Base-by-base conservation (phyloP, 2,113 vertebrate genomes). In the Syngnathoides biaculeatus region DNA sequence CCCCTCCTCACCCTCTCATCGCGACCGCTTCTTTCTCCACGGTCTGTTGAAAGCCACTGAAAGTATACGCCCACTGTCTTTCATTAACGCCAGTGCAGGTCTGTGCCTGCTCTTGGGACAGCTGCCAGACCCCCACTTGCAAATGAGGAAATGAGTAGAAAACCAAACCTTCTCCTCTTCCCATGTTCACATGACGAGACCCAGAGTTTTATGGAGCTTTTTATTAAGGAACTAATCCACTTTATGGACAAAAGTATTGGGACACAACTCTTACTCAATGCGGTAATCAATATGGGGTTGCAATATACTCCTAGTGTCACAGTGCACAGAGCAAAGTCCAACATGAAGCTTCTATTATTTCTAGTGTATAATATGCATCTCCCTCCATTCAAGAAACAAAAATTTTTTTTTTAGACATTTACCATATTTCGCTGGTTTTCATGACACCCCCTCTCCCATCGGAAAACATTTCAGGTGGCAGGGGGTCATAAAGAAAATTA, bases 31-130 rank as follows among this genome's bases (percentile, higher is more conserved):
- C 48, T 71, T 68, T 75, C 64, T 72, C 67, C 61, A 67, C 62
- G 71, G 64, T 55, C 73, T 78, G 74, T 71, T 88, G 64, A 81
- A 86, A 84, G 67, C 67, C 68, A 76, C 73, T 60, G 60, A 68
- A 56, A 67, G 77, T 52, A 77, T 81, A 87, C 88, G 75, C 86
- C 87, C 78, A 80, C 80, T 61, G 59, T 73, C 83, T 80, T 82
- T 82, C 82, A 82, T 81, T 76, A 76, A 63, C 71, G 53, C 67
- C 48, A 61, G 67, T 58, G 79, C 90, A 86, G 79, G 89, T 81
- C 78, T 6, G 68, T 85, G 80, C 90, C 71, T 85, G 90, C 79
- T 72, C 65, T 30, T 42, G 42, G 64, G 68, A 74, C 45, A 57
- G 59, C 64, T 75, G 83, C 84, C 78, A 81, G 69, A 45, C 30